Percentiles rank a stretch among this genome's conserved stretches.
Conservation (phyloP, 1,140 invertebrate genomes). For the Condylostylus longicornis region DNA sequence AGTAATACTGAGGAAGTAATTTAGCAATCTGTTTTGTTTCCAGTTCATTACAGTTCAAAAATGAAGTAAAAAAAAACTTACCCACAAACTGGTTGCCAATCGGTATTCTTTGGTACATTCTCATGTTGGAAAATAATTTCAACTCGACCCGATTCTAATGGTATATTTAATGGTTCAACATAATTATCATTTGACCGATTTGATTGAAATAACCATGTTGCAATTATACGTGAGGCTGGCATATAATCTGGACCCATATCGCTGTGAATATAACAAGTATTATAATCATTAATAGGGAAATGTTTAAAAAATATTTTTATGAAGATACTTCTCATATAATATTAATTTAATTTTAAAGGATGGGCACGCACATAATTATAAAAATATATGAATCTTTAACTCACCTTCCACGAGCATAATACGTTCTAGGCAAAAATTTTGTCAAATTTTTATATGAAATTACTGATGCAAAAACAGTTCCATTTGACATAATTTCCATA, state of each 20-base stretch:
- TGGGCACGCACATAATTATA: too few relatives aligned
- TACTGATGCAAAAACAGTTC: constrained; percentile 31
- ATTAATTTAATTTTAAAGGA: too few relatives aligned
- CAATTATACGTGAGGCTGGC: constrained; percentile 44
- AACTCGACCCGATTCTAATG: constrained; percentile 29
- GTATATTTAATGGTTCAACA: constrained; percentile 23
- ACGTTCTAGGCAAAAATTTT: constrained; percentile 37
- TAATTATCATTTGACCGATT: constrained; percentile 27
- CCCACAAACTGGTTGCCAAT: constrained; percentile 31
- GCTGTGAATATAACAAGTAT: constrained; percentile 32
- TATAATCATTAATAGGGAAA: too few relatives aligned
- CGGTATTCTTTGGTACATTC: constrained; percentile 20
- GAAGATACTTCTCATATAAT: too few relatives aligned
- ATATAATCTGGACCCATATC: constrained; percentile 50
- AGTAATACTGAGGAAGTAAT: too few relatives aligned
- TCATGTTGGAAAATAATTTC: constrained; percentile 32
- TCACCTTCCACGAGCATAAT: constrained; percentile 33
- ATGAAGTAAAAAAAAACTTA: constrained; percentile 11
- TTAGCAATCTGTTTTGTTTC: neutral
- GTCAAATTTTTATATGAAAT: constrained; percentile 40
- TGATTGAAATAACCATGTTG: constrained; percentile 34
- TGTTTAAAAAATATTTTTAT: too few relatives aligned
- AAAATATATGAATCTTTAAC: neutral
- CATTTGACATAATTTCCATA: constrained; percentile 28
- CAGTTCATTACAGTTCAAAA: too few relatives aligned